phyloP scores from a whole-genome alignment of 2,113 vertebrate species.

The Centropus bengalensis region DNA sequence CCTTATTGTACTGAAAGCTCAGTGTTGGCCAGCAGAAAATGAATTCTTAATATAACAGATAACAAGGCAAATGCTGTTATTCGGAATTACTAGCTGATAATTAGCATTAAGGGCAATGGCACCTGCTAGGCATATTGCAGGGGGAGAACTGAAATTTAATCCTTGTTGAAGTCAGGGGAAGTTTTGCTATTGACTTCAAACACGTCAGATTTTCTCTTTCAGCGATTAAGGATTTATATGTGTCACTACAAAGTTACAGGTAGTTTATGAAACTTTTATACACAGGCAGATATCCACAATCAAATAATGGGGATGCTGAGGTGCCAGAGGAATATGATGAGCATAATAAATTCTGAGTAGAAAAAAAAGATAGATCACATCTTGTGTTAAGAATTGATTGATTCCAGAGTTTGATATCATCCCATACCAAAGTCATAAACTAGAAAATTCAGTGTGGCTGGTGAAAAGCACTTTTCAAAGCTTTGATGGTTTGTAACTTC shows the following conservation, averaged over 20 bases:
- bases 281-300: background rate
- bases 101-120: conserved; percentile 10
- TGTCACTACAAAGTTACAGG: background rate
- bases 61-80: background rate
- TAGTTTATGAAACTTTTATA: background rate
- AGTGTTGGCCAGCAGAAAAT: conserved; percentile 14
- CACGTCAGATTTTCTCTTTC: background rate
- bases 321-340: background rate
- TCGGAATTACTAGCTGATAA: conserved; percentile 22
- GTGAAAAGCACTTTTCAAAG: background rate
- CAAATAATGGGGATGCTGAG: background rate
- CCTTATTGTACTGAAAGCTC: conserved; percentile 6
- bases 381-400: background rate
- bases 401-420: background rate
- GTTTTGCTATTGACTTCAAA: background rate
- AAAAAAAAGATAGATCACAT: background rate
- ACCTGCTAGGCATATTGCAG: background rate
- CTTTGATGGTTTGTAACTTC: background rate
- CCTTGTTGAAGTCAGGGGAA: background rate
- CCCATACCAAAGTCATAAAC: background rate
- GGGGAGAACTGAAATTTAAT: background rate
- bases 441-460: background rate
- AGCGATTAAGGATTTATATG: background rate
- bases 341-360: background rate
- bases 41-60: background rate